Conservation (phyloP, 1,140 invertebrate genomes). For the Rhopalosiphum maidis region DNA sequence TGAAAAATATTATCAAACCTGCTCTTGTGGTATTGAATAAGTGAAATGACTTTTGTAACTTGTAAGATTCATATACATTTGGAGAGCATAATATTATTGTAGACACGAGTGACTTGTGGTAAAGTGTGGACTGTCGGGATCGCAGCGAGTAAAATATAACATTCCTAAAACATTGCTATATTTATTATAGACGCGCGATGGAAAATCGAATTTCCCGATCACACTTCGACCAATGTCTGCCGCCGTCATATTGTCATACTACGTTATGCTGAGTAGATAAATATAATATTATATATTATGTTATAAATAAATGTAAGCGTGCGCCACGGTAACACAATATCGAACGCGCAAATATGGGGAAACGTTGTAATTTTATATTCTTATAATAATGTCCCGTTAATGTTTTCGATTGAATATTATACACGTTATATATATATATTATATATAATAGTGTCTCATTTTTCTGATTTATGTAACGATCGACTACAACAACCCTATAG, state of each 20-base stretch:
- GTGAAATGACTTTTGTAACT: not conserved
- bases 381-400: not conserved
- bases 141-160: not conserved
- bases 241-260: not conserved
- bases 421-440: not conserved
- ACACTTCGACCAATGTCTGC: not conserved
- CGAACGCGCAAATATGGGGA: not conserved
- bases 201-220: not conserved
- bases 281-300: not conserved
- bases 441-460: slow-evolving; percentile 21
- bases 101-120: too few relatives aligned
- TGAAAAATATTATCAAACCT: not conserved
- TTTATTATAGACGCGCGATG: not conserved
- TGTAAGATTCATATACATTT: not conserved
- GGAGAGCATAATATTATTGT: too few relatives aligned
- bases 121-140: not conserved
- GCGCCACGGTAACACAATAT: not conserved
- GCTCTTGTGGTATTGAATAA: not conserved
- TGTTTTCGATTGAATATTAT: slow-evolving; percentile 33
- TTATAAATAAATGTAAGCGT: not conserved
- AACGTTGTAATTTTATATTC: slow-evolving; percentile 41
- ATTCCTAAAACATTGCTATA: not conserved
- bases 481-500: not conserved
- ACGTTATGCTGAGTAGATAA: not conserved
- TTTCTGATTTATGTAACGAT: slow-evolving; percentile 11